Evolutionary conservation across 92 coral and sea anemone genomes (phyloP).

Genomic region (Epizoanthus fatuus): DNA sequence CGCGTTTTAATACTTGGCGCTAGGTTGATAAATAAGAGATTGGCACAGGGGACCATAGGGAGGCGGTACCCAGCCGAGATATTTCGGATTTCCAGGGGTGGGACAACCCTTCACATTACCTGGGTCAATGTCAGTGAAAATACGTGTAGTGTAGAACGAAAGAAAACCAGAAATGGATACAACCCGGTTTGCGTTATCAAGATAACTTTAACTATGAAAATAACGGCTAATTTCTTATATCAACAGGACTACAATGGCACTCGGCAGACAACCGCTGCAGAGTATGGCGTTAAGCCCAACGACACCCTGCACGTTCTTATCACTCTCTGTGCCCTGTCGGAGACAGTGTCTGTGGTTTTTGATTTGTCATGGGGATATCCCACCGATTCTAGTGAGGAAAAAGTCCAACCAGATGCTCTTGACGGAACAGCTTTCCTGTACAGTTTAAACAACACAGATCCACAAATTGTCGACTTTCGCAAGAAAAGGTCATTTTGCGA

Average conservation of each 20-base stretch:
- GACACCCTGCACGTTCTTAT: neutral
- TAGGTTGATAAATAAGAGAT: too few species aligned
- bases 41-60: too few species aligned
- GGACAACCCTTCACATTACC: too few species aligned
- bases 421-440: constrained; percentile 12
- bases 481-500: constrained; percentile 14
- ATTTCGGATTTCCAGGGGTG: too few species aligned
- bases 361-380: constrained; percentile 32
- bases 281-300: neutral
- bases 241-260: constrained; percentile 15
- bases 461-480: constrained; percentile 20
- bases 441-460: constrained; percentile 4
- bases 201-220: neutral
- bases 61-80: too few species aligned
- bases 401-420: constrained; percentile 4
- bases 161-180: too few species aligned
- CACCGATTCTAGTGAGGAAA: neutral
- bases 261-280: constrained; percentile 3
- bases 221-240: neutral
- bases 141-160: too few species aligned
- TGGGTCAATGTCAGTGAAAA: too few species aligned
- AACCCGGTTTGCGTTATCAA: too few species aligned
- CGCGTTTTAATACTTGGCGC: too few species aligned
- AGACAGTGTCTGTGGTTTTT: constrained; percentile 12
- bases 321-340: constrained; percentile 12